Conservation (phyloP, 1,140 invertebrate species). For the Mactra quadrangularis region DNA sequence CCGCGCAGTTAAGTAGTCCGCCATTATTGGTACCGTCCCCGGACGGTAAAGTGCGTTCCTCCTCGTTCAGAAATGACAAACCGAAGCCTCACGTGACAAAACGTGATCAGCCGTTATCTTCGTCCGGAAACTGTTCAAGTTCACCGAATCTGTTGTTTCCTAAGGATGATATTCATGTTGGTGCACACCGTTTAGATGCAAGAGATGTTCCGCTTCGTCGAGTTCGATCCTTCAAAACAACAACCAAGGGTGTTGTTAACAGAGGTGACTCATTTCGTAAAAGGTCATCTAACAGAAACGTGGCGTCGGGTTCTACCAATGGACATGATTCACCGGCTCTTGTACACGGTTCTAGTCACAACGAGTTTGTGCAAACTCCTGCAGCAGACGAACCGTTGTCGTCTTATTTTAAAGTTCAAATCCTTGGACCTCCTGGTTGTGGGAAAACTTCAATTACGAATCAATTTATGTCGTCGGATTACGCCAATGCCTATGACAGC, state of each 20-base stretch:
- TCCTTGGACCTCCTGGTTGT: conserved; percentile 93
- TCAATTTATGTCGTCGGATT: conserved; percentile 97
- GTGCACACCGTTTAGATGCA: not conserved
- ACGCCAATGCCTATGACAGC: conserved; percentile 95
- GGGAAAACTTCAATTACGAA: conserved; percentile 94
- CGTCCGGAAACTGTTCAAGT: conserved; percentile 50
- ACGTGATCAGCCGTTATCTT: conserved; percentile 15
- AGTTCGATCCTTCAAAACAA: conserved; percentile 94
- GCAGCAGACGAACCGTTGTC: conserved; percentile 19
- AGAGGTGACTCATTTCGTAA: conserved; percentile 94
- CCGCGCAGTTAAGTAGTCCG: not conserved
- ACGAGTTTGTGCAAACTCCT: not conserved
- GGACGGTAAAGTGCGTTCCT: conserved; percentile 37
- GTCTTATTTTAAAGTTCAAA: conserved; percentile 89
- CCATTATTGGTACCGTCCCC: not conserved
- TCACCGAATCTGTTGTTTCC: conserved; percentile 54
- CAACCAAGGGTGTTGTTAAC: conserved; percentile 95
- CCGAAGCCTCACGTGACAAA: conserved; percentile 29
- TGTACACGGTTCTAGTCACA: conserved; percentile 20
- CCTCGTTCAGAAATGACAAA: conserved; percentile 56
- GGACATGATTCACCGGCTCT: conserved; percentile 34
- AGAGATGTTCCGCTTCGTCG: conserved; percentile 88
- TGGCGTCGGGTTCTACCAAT: conserved; percentile 48
- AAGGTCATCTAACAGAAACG: conserved; percentile 86
- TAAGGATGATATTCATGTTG: conserved; percentile 35